A percentile compares a stretch with the other conserved stretches of the same genome.
Conservation (phyloP, 2,797 vertebrate species). For the Smutsia gigantea region DNA sequence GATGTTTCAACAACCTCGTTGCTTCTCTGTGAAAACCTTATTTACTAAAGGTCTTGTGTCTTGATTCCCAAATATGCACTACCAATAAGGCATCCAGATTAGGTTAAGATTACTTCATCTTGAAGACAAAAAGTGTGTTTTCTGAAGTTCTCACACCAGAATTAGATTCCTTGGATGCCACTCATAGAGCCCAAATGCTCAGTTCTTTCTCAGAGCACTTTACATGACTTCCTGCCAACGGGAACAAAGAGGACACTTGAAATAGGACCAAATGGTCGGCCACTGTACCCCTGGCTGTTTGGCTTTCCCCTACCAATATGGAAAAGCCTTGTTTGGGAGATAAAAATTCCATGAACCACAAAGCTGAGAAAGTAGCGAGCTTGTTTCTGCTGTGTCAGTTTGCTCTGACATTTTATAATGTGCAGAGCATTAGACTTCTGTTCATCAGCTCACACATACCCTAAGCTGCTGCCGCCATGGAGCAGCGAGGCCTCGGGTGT, state of each 20-base stretch:
- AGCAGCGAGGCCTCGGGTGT: background rate
- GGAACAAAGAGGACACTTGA: background rate
- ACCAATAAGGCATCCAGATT: conserved; percentile 47
- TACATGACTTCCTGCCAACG: background rate
- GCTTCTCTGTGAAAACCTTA: conserved; percentile 68
- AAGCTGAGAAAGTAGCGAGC: background rate
- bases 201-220: background rate
- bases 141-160: background rate
- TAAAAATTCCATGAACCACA: background rate
- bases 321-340: background rate
- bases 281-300: rapidly evolving
- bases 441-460: background rate
- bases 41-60: conserved; percentile 15
- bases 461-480: rapidly evolving
- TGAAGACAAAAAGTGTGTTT: background rate
- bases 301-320: background rate
- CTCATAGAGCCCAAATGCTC: background rate
- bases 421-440: background rate
- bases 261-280: background rate
- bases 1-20: conserved; percentile 58
- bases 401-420: background rate
- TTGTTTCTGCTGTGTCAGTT: background rate
- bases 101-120: conserved; percentile 38
- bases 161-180: background rate
- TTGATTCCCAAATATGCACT: conserved; percentile 18